phyloP scores from a whole-genome alignment of 2,888 invertebrate species.

The Melanargia galathea region DNA sequence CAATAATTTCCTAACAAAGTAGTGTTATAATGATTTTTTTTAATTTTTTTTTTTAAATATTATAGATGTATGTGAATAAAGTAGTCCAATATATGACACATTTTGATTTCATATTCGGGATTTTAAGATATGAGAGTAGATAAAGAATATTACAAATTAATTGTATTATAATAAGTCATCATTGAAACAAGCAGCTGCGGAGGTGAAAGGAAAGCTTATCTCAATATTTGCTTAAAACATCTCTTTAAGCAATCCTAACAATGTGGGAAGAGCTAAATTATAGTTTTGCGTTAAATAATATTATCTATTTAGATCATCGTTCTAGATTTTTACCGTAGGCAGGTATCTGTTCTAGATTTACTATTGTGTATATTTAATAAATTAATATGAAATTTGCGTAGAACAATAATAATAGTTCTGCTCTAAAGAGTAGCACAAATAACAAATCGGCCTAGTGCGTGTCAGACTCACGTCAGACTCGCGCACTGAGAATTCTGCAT shows the following conservation, averaged over 20 bases:
- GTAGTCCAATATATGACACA: too few species aligned
- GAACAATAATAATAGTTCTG: too few species aligned
- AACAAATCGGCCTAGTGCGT: neutral
- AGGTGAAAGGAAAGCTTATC: slow-evolving; percentile 1
- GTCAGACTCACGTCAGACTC: too few species aligned
- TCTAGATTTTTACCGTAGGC: neutral
- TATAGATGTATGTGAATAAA: too few species aligned
- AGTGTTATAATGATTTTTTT: too few species aligned
- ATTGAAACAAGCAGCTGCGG: neutral
- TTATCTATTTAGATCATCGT: slow-evolving; percentile 1
- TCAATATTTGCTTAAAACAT: neutral
- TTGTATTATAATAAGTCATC: neutral
- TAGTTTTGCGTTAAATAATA: neutral
- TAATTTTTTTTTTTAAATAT: too few species aligned
- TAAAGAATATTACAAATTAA: neutral
- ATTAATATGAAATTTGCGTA: neutral
- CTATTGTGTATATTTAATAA: neutral
- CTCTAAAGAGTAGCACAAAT: too few species aligned
- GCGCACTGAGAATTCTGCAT: too few species aligned
- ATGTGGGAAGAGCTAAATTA: neutral
- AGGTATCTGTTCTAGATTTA: neutral
- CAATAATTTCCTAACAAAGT: too few species aligned
- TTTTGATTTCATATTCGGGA: too few species aligned
- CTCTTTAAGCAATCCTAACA: neutral
- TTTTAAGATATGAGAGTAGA: too few species aligned